Conservation (phyloP, 1,140 invertebrate genomes). For the Drosophila ironensis region DNA sequence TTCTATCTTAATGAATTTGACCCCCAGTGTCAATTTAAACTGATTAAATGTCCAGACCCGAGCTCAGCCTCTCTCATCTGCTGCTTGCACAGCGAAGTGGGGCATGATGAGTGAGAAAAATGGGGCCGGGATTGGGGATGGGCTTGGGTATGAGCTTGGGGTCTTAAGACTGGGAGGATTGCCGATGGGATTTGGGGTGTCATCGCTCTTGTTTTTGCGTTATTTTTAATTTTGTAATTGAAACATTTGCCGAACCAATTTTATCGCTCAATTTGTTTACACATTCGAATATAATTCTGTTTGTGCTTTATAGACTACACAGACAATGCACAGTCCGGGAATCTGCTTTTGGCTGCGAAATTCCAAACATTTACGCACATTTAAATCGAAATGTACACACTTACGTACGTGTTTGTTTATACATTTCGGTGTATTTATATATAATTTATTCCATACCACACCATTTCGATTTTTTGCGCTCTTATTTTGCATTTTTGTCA, state of each 20-base stretch:
- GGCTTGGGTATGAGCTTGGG: not conserved
- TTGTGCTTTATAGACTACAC: conserved; percentile 17
- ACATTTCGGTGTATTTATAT: conserved; percentile 9
- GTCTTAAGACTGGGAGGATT: too few relatives aligned
- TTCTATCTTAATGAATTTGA: conserved; percentile 80
- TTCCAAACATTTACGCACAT: conserved; percentile 41
- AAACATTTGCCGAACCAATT: conserved; percentile 57
- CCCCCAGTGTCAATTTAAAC: conserved; percentile 80
- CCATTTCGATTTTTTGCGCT: not conserved
- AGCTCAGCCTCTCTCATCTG: conserved; percentile 2
- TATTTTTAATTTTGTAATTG: conserved; percentile 42
- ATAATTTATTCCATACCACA: conserved; percentile 27
- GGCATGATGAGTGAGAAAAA: not conserved
- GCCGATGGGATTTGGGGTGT: not conserved
- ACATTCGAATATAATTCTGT: conserved; percentile 25
- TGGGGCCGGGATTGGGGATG: not conserved
- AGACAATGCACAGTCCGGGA: conserved; percentile 4
- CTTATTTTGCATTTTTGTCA: conserved; percentile 41
- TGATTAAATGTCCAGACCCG: conserved; percentile 71
- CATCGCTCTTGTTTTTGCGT: not conserved
- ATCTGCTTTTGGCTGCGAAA: conserved; percentile 16
- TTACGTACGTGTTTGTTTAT: too few relatives aligned
- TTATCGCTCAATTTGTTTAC: conserved; percentile 55
- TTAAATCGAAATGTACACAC: conserved; percentile 37
- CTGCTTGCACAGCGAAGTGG: not conserved